phyloP scores from a whole-genome alignment of 2,113 vertebrate genomes.

The Hystrix brachyura region DNA sequence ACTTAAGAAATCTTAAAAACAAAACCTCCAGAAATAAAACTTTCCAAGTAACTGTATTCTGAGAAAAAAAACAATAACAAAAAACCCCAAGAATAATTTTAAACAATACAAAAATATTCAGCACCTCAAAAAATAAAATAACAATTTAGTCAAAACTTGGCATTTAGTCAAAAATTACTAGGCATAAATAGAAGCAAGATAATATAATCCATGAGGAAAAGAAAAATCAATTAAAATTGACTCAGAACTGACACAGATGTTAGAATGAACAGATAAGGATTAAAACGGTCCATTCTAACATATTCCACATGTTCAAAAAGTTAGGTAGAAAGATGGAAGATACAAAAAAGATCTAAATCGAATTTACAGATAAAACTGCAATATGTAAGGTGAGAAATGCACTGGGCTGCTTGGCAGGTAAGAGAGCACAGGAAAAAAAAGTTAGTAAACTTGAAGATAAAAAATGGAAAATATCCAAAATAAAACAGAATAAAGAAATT shows the following conservation, averaged over 20 bases:
- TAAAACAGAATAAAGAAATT: neutral
- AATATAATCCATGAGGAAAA: neutral
- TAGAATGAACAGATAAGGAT: neutral
- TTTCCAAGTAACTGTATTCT: neutral
- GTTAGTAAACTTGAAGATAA: neutral
- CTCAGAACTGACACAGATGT: neutral
- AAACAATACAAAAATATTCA: conserved; percentile 20
- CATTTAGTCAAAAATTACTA: neutral
- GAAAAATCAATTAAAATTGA: neutral
- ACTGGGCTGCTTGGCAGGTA: neutral
- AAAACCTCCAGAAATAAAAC: neutral
- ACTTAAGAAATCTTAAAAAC: neutral
- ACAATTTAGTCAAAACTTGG: neutral
- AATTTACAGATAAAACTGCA: neutral
- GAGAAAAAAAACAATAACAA: rapidly evolving
- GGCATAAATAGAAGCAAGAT: neutral
- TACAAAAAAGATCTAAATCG: neutral
- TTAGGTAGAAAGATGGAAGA: neutral
- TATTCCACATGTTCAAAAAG: neutral
- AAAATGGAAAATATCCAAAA: neutral
- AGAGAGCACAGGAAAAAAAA: neutral
- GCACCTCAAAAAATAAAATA: neutral
- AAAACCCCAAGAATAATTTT: neutral
- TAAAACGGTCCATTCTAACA: neutral
- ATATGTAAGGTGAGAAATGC: neutral